phyloP scores from a whole-genome alignment of 2,797 vertebrate species.

The Tauraco hartlaubi region DNA sequence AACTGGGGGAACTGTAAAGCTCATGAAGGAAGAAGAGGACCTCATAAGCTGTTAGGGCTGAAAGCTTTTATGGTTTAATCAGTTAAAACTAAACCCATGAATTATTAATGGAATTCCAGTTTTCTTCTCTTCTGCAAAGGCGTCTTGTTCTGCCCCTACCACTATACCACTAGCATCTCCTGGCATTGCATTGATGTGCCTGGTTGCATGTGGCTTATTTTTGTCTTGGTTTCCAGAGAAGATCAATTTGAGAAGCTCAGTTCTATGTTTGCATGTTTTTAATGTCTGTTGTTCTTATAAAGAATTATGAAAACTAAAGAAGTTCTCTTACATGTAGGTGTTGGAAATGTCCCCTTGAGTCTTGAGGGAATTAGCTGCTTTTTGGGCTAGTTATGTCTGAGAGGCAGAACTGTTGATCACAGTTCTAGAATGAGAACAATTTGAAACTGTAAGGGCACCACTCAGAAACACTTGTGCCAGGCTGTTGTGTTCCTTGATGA shows the following conservation, averaged over 20 bases:
- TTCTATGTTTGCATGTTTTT: neutral
- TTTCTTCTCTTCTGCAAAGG: neutral
- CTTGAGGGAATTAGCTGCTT: neutral
- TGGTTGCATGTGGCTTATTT: fast-evolving
- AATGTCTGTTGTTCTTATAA: neutral
- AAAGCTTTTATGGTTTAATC: neutral
- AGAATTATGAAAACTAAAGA: neutral
- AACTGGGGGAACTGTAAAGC: neutral
- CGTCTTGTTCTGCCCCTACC: neutral
- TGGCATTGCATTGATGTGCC: too few relatives aligned
- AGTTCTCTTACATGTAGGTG: neutral
- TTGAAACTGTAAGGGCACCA: neutral
- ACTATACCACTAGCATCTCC: neutral
- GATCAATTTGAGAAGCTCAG: neutral
- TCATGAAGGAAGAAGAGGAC: neutral
- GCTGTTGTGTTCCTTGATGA: neutral
- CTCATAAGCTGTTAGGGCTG: neutral
- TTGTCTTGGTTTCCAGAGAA: neutral
- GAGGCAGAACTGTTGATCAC: neutral
- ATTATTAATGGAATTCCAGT: neutral
- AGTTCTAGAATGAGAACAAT: neutral
- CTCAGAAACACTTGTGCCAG: neutral
- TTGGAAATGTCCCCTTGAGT: neutral
- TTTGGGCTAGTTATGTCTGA: neutral
- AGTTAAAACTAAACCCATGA: neutral